A percentile compares a stretch with the other conserved stretches of the same genome.
These are phyloP conservation scores for Homarus americanus DNA, from an alignment of 1,140 invertebrate species.

Conservation along the genomic window DNA sequence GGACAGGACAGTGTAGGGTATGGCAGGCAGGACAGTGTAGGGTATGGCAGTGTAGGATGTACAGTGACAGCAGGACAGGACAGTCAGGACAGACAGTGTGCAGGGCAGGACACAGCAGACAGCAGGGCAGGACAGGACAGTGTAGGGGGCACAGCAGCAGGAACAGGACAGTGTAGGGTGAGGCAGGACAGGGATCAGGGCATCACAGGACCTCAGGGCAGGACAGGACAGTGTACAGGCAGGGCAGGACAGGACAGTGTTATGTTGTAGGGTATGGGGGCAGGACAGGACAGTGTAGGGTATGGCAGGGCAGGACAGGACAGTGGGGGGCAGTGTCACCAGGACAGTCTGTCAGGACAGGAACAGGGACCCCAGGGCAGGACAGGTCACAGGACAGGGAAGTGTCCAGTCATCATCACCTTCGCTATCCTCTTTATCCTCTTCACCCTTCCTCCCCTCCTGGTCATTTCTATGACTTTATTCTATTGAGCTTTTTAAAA, in stretches of 20 bases:
- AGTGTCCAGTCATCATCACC: background rate
- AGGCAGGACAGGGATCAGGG: no score
- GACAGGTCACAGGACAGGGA: background rate
- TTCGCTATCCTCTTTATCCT: background rate
- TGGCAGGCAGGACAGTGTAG: background rate
- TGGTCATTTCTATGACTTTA: background rate
- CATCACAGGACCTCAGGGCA: no score
- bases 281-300: background rate
- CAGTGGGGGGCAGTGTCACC: background rate
- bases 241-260: no score
- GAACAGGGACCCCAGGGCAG: background rate
- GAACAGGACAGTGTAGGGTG: no score
- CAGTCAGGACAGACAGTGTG: no score
- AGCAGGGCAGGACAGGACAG: no score
- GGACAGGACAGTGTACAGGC: no score
- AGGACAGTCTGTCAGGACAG: background rate
- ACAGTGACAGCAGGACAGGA: no score
- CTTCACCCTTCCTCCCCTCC: background rate
- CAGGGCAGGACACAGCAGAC: background rate
- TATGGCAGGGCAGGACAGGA: background rate
- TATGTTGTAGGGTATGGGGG: no score
- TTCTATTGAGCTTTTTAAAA: no score
- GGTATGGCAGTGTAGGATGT: background rate
- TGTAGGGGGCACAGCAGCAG: no score
- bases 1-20: background rate